Base-by-base conservation (phyloP, 2,888 invertebrate genomes). In the Pheosia tremula region DNA sequence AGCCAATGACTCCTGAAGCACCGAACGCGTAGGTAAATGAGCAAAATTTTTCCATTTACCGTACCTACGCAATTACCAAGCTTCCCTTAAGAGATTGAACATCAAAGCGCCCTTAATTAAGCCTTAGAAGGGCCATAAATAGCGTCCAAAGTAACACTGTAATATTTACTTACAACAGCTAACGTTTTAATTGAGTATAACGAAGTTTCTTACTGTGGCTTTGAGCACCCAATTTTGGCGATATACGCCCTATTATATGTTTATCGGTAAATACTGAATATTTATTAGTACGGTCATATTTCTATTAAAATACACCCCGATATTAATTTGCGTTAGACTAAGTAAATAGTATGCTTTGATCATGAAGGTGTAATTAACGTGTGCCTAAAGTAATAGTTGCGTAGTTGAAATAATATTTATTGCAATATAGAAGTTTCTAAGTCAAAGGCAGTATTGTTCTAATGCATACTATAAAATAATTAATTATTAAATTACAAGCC, bases 41-140 rank as follows among this genome's bases (percentile, higher is more conserved):
- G 64, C 70, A 77, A 78, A 76, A 74, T 74, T 66, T 68, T 59
- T 63, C 71, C 72, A 69, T 78, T 80, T 80, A 81, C 82, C 74
- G 80, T 79, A 79, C 78, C 72, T 73, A 77, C 81, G 87, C 84
- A 91, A 91, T 91, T 88, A 91, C 86, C 75, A 80, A 86, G 86
- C 86, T 87, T 89, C 83, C 81, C 77, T 88, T 88, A 86, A 86
- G 89, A 89, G 90, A 91, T 91, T 91, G 90, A 90, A 93, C 91
- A 91, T 93, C 92, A 93, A 93, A 93, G 89, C 79, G 74, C 79
- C 78, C 81, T 88, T 91, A 93, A 93, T 92, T 92, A 92, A 90
- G 85, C 85, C 85, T 87, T 86, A 84, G 84, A 84, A 87, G 84
- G 84, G 79, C 83, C 87, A 88, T 91, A 90, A 91, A 91, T 90